Conservation (phyloP, 2,113 vertebrate genomes). For the Ahaetulla prasina region DNA sequence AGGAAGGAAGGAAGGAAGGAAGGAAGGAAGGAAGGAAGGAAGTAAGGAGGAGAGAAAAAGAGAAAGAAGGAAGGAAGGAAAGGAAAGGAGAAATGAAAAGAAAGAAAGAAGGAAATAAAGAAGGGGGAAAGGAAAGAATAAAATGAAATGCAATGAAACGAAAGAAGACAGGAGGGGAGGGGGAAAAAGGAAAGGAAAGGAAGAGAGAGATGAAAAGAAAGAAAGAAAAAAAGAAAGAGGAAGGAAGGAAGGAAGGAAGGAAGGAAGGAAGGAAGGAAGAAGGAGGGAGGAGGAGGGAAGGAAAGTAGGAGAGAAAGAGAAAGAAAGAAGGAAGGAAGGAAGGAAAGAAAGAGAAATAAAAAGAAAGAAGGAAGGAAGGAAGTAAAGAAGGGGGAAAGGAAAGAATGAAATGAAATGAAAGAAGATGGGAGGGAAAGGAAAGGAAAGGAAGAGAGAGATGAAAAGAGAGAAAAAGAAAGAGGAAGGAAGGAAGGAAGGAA, state of each 20-base stretch:
- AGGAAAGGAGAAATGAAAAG: background rate
- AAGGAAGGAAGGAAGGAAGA: accelerated
- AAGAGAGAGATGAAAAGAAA: background rate
- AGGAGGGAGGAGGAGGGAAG: accelerated
- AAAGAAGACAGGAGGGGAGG: background rate
- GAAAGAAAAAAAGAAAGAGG: background rate
- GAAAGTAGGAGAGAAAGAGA: too few relatives aligned
- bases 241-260: background rate
- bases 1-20: background rate
- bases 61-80: background rate
- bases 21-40: background rate
- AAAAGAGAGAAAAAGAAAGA: background rate
- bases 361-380: too few relatives aligned
- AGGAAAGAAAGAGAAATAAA: too few relatives aligned
- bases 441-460: background rate
- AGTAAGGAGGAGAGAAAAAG: background rate
- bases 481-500: too few relatives aligned
- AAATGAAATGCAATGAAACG: too few relatives aligned
- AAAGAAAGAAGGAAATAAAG: background rate
- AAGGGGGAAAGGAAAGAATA: background rate
- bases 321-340: too few relatives aligned
- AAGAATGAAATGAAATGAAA: accelerated
- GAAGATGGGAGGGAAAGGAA: too few relatives aligned
- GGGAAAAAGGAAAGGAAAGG: background rate
- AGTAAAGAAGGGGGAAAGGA: accelerated